Conservation (phyloP, 2,113 vertebrate species). For the Mus musculus region GRCm39 chr8:105987501-105988000, state of each 20-base stretch:
- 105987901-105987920: slow-evolving; percentile 7
- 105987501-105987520: not conserved
- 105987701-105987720: not conserved
- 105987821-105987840: slow-evolving; percentile 21
- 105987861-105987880: not conserved
- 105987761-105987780: not conserved
- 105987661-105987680: not conserved
- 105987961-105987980: not conserved
- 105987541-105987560: not conserved
- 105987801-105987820: not conserved
- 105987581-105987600: not conserved
- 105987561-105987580: not conserved
- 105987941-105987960: not conserved
- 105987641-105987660: not conserved
- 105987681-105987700: not conserved
- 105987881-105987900: not conserved
- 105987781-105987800: slow-evolving; percentile 2
- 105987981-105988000: not conserved
- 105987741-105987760: not conserved
- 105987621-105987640: not conserved
- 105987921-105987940: not conserved
- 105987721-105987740: not conserved
- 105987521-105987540: slow-evolving; percentile 24
- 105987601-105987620: slow-evolving; percentile 7
- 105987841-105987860: not conserved